phyloP scores from a whole-genome alignment of 2,888 invertebrate genomes.

The Globia sparganii region DNA sequence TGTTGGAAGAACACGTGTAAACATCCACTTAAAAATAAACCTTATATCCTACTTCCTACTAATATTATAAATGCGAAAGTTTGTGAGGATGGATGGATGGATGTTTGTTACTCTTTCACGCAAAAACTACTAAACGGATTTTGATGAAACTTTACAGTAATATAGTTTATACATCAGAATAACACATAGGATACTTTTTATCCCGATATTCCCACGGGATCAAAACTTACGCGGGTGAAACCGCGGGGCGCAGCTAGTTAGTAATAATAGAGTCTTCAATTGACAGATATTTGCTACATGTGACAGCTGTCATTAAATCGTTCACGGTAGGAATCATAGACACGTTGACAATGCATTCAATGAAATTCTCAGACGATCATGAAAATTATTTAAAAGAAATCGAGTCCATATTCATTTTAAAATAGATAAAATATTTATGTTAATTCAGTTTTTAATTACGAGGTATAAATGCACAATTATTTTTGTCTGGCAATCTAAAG shows the following conservation, averaged over 20 bases:
- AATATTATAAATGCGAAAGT: too few relatives aligned
- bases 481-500: constrained; percentile 1
- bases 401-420: not conserved
- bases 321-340: not conserved
- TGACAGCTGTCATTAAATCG: constrained; percentile 24
- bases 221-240: too few relatives aligned
- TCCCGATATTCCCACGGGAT: too few relatives aligned
- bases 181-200: too few relatives aligned
- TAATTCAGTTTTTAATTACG: constrained; percentile 12
- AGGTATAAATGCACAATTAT: not conserved
- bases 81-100: too few relatives aligned
- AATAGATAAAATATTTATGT: constrained; percentile 14
- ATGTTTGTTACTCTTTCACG: too few relatives aligned
- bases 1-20: not conserved
- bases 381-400: constrained; percentile 13
- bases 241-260: too few relatives aligned
- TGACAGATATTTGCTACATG: not conserved
- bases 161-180: too few relatives aligned
- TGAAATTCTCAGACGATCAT: constrained; percentile 25
- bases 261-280: not conserved
- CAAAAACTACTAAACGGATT: too few relatives aligned
- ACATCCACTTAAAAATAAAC: constrained; percentile 1
- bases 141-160: too few relatives aligned
- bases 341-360: constrained; percentile 6
- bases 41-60: too few relatives aligned